phyloP scores from a whole-genome alignment of 2,113 vertebrate species.

The Hydrochoerus hydrochaeris region DNA sequence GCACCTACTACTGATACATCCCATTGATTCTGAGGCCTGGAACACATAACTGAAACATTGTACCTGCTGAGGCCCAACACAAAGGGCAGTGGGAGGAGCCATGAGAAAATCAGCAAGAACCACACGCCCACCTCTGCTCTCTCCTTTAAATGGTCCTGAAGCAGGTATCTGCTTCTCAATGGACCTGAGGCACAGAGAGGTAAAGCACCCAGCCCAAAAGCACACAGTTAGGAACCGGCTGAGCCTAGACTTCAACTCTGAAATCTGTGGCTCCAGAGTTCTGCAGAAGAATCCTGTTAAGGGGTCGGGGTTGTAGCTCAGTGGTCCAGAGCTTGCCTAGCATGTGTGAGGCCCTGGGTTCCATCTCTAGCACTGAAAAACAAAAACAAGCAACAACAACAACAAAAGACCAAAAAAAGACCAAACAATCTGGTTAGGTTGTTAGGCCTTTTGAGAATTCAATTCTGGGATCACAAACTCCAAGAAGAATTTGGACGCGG shows the following conservation, averaged over 20 bases:
- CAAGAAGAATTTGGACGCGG: background rate
- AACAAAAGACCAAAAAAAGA: background rate
- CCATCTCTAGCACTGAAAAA: background rate
- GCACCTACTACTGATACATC: background rate
- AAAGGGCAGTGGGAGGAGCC: background rate
- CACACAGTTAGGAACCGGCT: background rate
- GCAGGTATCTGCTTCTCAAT: background rate
- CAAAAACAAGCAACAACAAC: background rate
- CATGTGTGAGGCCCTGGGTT: background rate
- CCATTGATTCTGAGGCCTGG: background rate
- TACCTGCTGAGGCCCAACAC: background rate
- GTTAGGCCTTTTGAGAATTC: background rate
- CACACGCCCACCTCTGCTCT: background rate
- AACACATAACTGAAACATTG: background rate
- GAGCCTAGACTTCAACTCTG: background rate
- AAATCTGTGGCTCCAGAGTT: background rate
- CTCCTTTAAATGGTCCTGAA: background rate
- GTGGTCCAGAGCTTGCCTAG: background rate
- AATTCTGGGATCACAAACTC: background rate
- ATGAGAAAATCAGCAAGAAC: background rate
- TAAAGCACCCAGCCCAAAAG: background rate
- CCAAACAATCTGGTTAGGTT: background rate
- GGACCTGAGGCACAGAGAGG: background rate
- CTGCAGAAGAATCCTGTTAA: background rate
- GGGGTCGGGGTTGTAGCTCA: background rate